Evolutionary conservation across 2,888 invertebrate species (phyloP), one percentile per base, ranked within the genome.

Genomic region (Drosophila prolongata): DNA sequence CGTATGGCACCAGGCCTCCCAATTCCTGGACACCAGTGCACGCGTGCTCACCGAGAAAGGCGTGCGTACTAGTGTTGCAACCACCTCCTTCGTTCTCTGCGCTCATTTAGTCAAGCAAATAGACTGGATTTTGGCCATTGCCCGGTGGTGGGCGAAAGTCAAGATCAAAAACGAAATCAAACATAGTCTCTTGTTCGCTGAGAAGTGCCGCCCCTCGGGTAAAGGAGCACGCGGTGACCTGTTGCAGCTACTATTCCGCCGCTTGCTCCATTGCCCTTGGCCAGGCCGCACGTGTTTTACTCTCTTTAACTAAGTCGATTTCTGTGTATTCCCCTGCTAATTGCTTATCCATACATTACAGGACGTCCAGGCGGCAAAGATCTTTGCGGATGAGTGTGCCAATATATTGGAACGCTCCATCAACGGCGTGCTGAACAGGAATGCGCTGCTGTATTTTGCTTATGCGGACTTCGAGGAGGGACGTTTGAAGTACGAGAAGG

Each of bases 401-500:
- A 96, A 96, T 38, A 97, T 99, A 90, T 98, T 98, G 91, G 99
- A 99, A 91, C 94, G 99, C 37, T 99, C 99, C 0, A 98, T 98
- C 1, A 95, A 94, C 60, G 96, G 97, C 0, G 94, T 98, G 0
- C 94, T 99, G 61, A 97, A 97, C 70, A 96, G 96, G 74, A 99
- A 98, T 90, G 97, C 98, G 92, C 93, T 99, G 53, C 92, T 99
- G 19, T 98, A 99, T 92, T 99, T 99, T 93, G 98, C 99, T 0
- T 99, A 98, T 90, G 98, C 99, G 0, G 99, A 99, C 93, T 99
- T 99, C 89, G 99, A 99, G 92, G 99, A 99, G 93, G 97, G 98
- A 47, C 94, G 99, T 40, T 95, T 98, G 91, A 98, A 98, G 91
- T 98, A 98, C 91, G 98, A 98, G 77, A 98, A 98, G 94, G 99